A percentile compares a stretch with the other conserved stretches of the same genome.
Conservation (phyloP, 2,113 vertebrate genomes). For the Cricetomys ansorgei region DNA sequence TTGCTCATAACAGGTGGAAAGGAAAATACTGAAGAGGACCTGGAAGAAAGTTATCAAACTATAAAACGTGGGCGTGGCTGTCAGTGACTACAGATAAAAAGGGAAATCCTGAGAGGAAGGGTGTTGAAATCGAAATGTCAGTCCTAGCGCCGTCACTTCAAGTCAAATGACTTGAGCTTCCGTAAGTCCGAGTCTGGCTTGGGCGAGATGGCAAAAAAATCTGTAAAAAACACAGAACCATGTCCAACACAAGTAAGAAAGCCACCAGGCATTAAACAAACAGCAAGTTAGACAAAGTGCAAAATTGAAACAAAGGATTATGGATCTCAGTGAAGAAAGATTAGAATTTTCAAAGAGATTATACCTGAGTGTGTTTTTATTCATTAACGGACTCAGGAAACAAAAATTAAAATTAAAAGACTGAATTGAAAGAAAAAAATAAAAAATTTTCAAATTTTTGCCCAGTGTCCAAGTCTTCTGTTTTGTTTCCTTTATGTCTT, state of each 20-base stretch:
- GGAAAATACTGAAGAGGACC: neutral
- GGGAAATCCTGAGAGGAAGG: neutral
- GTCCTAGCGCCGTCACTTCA: too few species aligned
- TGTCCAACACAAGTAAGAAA: neutral
- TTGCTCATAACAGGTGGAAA: neutral
- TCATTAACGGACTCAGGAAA: conserved; percentile 19
- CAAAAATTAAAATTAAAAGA: neutral
- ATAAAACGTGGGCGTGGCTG: neutral
- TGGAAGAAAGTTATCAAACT: neutral
- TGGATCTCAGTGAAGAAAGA: neutral
- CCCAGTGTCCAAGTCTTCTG: neutral
- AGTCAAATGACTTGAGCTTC: too few species aligned
- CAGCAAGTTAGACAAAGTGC: neutral
- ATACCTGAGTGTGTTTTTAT: neutral
- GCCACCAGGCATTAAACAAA: neutral
- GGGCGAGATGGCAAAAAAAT: neutral
- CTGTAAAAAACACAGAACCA: neutral
- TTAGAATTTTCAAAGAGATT: neutral
- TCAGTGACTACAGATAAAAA: neutral
- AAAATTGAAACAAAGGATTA: neutral
- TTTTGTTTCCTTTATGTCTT: neutral
- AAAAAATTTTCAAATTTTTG: conserved; percentile 8
- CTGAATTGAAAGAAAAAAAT: neutral
- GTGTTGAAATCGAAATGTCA: neutral
- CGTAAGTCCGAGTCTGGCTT: neutral